A percentile compares a stretch with the other conserved stretches of the same genome.
phyloP scores from a whole-genome alignment of 1,140 invertebrate species.

The Leptoteleia sp. region DNA sequence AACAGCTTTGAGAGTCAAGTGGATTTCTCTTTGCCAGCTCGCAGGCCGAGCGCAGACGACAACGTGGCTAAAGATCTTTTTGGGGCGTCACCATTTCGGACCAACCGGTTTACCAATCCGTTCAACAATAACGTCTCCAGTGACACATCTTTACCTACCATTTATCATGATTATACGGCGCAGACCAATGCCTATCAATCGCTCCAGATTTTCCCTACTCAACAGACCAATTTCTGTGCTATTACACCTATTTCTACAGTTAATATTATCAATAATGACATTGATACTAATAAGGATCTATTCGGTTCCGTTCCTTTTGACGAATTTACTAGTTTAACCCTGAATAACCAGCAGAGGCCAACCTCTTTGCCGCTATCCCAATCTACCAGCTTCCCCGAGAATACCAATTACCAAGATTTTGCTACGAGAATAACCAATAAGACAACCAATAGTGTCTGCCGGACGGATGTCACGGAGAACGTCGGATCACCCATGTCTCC shows the following conservation, averaged over 20 bases:
- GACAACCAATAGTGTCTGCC: conserved; percentile 69
- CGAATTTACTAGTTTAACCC: conserved; percentile 75
- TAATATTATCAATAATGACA: conserved; percentile 60
- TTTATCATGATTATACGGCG: conserved; percentile 26
- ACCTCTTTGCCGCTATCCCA: conserved; percentile 75
- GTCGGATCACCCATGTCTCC: conserved; percentile 74
- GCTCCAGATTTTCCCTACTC: conserved; percentile 34
- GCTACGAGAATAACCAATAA: conserved; percentile 68
- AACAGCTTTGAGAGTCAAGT: conserved; percentile 64
- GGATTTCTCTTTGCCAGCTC: conserved; percentile 36
- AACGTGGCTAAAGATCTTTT: conserved; percentile 79
- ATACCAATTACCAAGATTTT: conserved; percentile 67
- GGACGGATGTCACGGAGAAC: conserved; percentile 57
- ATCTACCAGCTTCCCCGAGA: conserved; percentile 69
- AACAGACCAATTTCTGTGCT: conserved; percentile 7
- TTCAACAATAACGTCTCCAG: conserved; percentile 67
- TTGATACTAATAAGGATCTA: conserved; percentile 78
- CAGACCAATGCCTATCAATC: conserved; percentile 50
- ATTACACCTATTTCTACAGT: background rate
- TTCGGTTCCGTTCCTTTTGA: conserved; percentile 85
- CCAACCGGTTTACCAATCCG: conserved; percentile 73
- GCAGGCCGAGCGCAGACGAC: conserved; percentile 45
- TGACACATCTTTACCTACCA: conserved; percentile 25
- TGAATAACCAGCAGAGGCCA: conserved; percentile 72
- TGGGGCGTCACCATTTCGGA: conserved; percentile 82